Conservation (phyloP, 1,140 invertebrate species). For the Drosophila rufa region DNA sequence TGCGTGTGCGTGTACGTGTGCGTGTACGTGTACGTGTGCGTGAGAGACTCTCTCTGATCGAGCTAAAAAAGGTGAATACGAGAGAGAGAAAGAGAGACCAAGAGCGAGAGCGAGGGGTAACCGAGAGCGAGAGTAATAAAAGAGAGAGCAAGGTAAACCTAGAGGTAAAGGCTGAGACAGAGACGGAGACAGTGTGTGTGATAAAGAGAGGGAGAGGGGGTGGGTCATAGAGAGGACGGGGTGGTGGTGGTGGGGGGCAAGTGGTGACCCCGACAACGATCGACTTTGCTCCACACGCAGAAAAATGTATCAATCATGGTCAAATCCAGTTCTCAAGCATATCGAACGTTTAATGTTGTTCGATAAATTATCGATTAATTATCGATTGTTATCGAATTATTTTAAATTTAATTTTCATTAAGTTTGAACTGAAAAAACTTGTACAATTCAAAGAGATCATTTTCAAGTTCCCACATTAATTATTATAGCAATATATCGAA, state of each 20-base stretch:
- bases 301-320: constrained; percentile 7
- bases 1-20: constrained; percentile 16
- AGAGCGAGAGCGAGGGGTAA: not conserved
- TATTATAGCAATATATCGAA: not conserved
- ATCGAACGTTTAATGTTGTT: not conserved
- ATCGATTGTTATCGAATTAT: not conserved
- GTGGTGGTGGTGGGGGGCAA: constrained; percentile 14
- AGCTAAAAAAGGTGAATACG: constrained; percentile 14
- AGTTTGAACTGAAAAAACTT: not conserved
- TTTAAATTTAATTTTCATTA: not conserved
- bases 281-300: constrained; percentile 28
- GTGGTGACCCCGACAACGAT: constrained; percentile 52
- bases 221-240: not conserved
- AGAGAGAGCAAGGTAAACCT: not conserved
- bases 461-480: not conserved
- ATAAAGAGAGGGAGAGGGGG: constrained; percentile 3
- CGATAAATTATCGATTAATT: no score
- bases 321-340: not conserved
- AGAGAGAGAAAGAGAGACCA: constrained; percentile 16
- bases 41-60: constrained; percentile 45
- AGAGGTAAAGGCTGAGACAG: not conserved
- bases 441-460: no score
- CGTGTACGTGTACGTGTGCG: constrained; percentile 22
- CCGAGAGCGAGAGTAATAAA: constrained; percentile 8
- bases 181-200: constrained; percentile 11